phyloP scores from a whole-genome alignment of 2,888 invertebrate species.

The Proisotoma minuta region DNA sequence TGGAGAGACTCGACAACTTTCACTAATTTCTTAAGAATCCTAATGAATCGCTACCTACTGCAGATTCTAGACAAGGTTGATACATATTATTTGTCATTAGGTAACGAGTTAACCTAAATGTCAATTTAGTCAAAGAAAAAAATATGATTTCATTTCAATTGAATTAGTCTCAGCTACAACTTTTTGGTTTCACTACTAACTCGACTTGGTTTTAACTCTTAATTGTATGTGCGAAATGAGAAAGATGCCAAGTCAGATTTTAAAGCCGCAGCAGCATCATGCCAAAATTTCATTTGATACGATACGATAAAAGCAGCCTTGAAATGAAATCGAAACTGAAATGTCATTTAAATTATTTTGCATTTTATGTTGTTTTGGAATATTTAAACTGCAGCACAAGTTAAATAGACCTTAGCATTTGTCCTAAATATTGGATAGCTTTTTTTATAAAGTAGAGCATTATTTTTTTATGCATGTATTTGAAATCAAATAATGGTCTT shows the following conservation, averaged over 20 bases:
- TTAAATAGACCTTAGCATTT: constrained; percentile 14
- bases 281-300: neutral
- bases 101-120: constrained; percentile 4
- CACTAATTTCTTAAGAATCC: constrained; percentile 5
- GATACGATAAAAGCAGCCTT: neutral
- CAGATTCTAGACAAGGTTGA: too few species aligned
- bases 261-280: neutral
- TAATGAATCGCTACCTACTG: too few species aligned
- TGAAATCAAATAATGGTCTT: neutral
- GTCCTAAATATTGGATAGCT: constrained; percentile 5
- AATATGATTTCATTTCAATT: too few species aligned
- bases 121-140: neutral
- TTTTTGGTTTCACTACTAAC: too few species aligned
- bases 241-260: neutral
- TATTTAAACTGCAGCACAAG: neutral
- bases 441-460: neutral
- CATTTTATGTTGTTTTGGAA: neutral
- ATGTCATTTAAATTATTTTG: constrained; percentile 15
- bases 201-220: too few species aligned
- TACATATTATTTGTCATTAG: neutral
- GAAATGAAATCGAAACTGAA: constrained; percentile 12
- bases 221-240: neutral
- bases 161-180: too few species aligned
- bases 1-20: neutral
- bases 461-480: neutral